Conservation (phyloP, 1,140 invertebrate genomes). For the Leptoteleia sp. region DNA sequence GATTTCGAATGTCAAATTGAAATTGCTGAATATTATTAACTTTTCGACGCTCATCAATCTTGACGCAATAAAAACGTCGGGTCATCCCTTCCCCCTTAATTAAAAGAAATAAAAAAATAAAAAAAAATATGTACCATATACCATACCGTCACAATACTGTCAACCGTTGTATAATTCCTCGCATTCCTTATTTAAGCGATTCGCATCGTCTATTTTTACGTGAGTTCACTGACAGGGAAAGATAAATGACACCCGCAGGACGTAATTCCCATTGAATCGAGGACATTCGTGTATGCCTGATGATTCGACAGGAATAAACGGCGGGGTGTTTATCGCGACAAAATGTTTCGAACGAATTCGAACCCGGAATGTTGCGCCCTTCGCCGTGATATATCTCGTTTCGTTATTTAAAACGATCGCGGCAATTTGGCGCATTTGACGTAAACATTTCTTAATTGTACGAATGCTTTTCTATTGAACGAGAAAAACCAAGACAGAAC, state of each 20-base stretch:
- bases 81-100: slow-evolving; percentile 22
- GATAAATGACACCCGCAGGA: slow-evolving; percentile 48
- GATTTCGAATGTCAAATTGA: too few species aligned
- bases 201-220: slow-evolving; percentile 40
- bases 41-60: slow-evolving; percentile 8
- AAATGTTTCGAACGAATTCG: slow-evolving; percentile 3
- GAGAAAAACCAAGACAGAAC: too few species aligned
- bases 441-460: slow-evolving; percentile 1
- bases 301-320: slow-evolving; percentile 29
- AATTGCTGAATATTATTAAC: too few species aligned
- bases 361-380: neutral
- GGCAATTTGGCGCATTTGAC: neutral
- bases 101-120: slow-evolving; percentile 24
- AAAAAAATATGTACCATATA: too few species aligned
- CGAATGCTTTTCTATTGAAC: slow-evolving; percentile 2
- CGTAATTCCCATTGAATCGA: slow-evolving; percentile 54
- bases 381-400: slow-evolving; percentile 1
- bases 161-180: slow-evolving; percentile 21
- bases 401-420: slow-evolving; percentile 3
- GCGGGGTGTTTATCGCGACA: neutral
- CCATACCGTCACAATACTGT: too few species aligned
- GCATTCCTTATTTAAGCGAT: slow-evolving; percentile 15
- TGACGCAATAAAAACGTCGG: slow-evolving; percentile 8
- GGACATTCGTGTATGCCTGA: slow-evolving; percentile 43
- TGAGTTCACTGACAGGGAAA: slow-evolving; percentile 34